These are phyloP conservation scores for crab-eating macaque (Macaca fascicularis) DNA, from an alignment of 2,113 vertebrate genomes.

Conservation along the genomic window DNA sequence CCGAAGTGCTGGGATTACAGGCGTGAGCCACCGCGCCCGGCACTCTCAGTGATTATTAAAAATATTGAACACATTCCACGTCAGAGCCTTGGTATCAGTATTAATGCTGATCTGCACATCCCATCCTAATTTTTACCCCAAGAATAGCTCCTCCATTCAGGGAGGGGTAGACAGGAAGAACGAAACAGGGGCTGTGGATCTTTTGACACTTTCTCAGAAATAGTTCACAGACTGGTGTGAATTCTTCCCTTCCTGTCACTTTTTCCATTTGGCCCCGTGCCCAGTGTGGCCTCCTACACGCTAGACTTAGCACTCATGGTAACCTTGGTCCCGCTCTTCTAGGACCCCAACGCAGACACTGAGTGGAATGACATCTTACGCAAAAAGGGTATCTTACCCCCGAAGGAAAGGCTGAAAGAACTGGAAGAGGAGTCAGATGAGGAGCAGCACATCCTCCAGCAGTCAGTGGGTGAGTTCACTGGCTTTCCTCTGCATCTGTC, in stretches of 20 bases:
- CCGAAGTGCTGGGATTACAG: too few relatives aligned
- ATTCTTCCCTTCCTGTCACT: neutral
- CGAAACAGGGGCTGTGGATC: neutral
- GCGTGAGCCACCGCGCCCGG: too few relatives aligned
- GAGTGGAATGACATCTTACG: slow-evolving; percentile 99
- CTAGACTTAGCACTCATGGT: neutral
- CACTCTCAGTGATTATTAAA: neutral
- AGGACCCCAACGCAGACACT: slow-evolving; percentile 96
- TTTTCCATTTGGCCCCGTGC: neutral
- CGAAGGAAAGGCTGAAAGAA: slow-evolving; percentile 90
- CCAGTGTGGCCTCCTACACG: accelerated
- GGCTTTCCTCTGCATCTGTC: accelerated
- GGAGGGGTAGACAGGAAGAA: neutral
- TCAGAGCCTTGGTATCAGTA: neutral
- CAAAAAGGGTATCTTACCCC: slow-evolving; percentile 96
- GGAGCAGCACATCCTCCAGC: slow-evolving; percentile 85
- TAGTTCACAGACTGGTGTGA: neutral
- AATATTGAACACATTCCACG: neutral
- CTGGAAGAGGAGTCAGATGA: slow-evolving; percentile 87
- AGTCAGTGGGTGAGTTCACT: slow-evolving; percentile 90
- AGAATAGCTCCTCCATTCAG: neutral
- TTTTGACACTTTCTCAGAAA: neutral
- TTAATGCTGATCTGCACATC: neutral
- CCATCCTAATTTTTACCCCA: neutral
- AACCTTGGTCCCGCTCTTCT: neutral